Evolutionary conservation across 2,797 vertebrate species (phyloP), one percentile per base, ranked within the genome.

Genomic region (Pagetopsis macropterus): DNA sequence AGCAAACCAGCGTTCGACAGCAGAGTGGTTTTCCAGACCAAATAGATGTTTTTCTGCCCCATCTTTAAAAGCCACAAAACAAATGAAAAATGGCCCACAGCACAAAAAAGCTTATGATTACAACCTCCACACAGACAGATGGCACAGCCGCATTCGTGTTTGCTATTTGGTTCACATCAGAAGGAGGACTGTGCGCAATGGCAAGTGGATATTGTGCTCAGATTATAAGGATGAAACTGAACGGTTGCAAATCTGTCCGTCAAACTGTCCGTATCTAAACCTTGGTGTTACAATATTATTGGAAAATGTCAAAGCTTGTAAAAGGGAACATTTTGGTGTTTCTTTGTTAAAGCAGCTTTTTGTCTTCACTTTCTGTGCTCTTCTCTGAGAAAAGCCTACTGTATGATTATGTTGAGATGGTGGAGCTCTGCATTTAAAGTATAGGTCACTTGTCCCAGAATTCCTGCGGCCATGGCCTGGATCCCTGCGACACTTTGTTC

Each of bases 381-480:
- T 62, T 52, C 70, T 80, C 77, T 68, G 46, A 76, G 76, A 76
- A 87, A 81, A 76, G 54, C 65, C 75, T 71, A 87, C 84, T 79
- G 83, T 92, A 65, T 92, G 67, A 92, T 94, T 93, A 92, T 83
- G 84, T 51, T 59, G 83, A 60, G 84, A 91, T 82, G 88, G 76
- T 51, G 54, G 82, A 82, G 79, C 74, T 68, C 61, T 86, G 56
- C 81, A 84, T 67, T 76, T 81, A 92, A 93, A 93, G 90, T 91
- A 92, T 92, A 93, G 93, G 90, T 93, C 92, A 89, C 90, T 90
- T 85, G 87, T 92, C 89, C 91, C 90, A 89, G 89, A 90, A 93
- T 93, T 93, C 92, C 87, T 92, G 91, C 71, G 92, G 90, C 77
- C 19, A 3, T 40, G 76, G 79, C 75, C 85, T 89, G 91, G 88